phyloP scores from a whole-genome alignment of 2,797 vertebrate species.

The Mionectes olivaceus region DNA sequence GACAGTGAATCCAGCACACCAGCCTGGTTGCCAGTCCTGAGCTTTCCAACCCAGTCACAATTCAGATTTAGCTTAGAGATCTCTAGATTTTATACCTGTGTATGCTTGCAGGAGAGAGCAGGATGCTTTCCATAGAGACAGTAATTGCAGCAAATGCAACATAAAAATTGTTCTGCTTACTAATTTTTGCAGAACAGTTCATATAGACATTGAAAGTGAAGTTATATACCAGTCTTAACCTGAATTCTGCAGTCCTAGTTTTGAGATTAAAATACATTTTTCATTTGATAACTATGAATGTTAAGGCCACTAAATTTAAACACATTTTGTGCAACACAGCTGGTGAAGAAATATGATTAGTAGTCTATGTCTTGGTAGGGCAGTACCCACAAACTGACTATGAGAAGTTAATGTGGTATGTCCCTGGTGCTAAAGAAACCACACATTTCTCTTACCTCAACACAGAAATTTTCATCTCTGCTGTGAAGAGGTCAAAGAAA shows the following conservation, averaged over 20 bases:
- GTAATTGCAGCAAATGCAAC: not conserved
- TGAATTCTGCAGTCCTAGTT: not conserved
- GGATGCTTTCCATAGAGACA: not conserved
- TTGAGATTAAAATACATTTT: not conserved
- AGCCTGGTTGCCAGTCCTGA: not conserved
- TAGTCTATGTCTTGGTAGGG: not conserved
- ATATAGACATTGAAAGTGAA: not conserved
- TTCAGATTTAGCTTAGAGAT: not conserved
- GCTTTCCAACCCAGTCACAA: accelerated
- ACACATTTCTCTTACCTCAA: conserved; percentile 24
- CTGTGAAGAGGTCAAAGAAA: conserved; percentile 57
- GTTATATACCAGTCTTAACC: not conserved
- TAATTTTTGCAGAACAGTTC: not conserved
- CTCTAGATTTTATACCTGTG: not conserved
- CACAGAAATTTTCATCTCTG: conserved; percentile 43
- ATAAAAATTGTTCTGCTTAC: not conserved
- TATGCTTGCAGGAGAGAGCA: not conserved
- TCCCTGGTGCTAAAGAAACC: conserved; percentile 16
- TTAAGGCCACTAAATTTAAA: not conserved
- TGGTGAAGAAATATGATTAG: conserved; percentile 43
- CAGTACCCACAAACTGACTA: conserved; percentile 10
- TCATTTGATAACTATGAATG: not conserved
- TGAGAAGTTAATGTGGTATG: conserved; percentile 13
- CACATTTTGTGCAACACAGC: not conserved
- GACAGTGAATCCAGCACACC: not conserved